Conservation (phyloP, 2,113 vertebrate genomes). For the Pseudopipra pipra region DNA sequence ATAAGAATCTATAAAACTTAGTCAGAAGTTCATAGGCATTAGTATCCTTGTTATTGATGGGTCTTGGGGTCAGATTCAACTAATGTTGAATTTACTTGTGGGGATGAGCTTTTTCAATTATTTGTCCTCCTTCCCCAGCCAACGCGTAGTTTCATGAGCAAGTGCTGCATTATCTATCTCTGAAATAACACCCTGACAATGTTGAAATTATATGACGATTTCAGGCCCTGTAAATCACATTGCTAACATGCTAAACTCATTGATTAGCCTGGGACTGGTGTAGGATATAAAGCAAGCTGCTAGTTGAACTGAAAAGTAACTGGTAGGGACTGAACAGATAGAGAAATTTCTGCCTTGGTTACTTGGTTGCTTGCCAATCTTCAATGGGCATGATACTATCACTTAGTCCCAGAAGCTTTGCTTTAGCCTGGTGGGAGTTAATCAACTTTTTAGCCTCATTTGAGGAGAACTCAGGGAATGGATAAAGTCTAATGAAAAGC, state of each 20-base stretch:
- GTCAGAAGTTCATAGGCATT: background rate
- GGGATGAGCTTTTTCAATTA: background rate
- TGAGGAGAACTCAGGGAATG: background rate
- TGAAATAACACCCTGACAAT: background rate
- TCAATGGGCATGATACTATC: background rate
- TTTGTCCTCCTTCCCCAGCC: background rate
- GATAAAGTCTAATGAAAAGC: background rate
- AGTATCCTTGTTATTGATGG: background rate
- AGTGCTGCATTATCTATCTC: background rate
- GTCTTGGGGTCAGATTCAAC: background rate
- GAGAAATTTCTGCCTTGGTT: background rate
- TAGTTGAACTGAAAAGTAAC: background rate
- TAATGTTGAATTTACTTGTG: background rate
- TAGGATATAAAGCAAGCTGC: background rate
- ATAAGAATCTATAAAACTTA: background rate
- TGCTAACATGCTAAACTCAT: background rate
- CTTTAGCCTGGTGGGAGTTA: background rate
- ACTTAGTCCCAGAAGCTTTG: background rate
- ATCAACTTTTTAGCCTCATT: background rate
- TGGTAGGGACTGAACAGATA: background rate
- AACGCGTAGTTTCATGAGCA: background rate
- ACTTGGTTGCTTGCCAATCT: background rate
- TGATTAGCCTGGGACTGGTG: background rate
- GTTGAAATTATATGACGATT: background rate
- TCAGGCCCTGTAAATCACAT: background rate